Evolutionary conservation across 1,140 invertebrate genomes (phyloP).

Genomic region (Hylaeus anthracinus): DNA sequence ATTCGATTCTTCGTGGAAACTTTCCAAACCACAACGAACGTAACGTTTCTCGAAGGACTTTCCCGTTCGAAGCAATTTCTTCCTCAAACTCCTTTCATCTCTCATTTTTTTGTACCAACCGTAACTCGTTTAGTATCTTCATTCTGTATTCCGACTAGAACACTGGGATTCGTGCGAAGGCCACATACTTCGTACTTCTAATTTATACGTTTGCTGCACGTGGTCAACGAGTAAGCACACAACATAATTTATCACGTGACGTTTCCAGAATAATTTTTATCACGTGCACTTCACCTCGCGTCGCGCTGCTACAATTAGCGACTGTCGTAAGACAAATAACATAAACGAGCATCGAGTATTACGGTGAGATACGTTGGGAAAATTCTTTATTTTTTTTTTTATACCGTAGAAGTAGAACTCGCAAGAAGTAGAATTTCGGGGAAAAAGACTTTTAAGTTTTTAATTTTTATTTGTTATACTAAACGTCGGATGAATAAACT

Average conservation of each 20-base stretch:
- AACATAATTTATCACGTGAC: neutral
- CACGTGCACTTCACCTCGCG: neutral
- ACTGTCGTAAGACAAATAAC: neutral
- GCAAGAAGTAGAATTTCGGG: too few relatives aligned
- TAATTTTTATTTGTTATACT: too few relatives aligned
- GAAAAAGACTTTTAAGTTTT: too few relatives aligned
- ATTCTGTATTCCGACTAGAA: too few relatives aligned
- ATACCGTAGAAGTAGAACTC: too few relatives aligned
- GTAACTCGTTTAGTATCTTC: too few relatives aligned
- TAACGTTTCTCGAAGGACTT: neutral
- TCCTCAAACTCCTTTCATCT: neutral
- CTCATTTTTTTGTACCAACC: neutral
- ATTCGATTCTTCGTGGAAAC: too few relatives aligned
- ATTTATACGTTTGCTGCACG: neutral
- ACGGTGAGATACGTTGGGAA: too few relatives aligned
- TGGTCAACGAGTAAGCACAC: neutral
- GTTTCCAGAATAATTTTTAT: neutral
- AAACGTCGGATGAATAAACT: too few relatives aligned
- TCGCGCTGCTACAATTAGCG: neutral
- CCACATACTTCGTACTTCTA: neutral
- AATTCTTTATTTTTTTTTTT: too few relatives aligned
- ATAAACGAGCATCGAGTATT: neutral
- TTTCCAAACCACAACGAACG: too few relatives aligned
- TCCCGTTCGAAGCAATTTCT: neutral
- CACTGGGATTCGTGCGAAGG: neutral